Evolutionary conservation across 37 sponge, comb jelly and placozoan species (phyloP).

Genomic region (Crambe crambe): DNA sequence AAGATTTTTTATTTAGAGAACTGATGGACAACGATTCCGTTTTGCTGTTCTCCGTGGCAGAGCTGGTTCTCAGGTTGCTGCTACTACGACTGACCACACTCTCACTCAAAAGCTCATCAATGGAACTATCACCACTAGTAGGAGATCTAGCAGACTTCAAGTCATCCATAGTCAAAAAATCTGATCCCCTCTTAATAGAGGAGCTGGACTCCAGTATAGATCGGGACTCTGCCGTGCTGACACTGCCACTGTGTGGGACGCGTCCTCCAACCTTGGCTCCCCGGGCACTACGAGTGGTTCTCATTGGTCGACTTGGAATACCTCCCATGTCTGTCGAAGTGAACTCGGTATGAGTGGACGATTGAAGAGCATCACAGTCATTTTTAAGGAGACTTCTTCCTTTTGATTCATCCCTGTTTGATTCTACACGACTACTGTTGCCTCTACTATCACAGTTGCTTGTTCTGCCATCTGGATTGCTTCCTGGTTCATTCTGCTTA

Average conservation of each 20-base stretch:
- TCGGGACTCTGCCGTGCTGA: neutral
- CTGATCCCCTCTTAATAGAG: neutral
- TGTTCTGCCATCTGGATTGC: neutral
- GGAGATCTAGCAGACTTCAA: neutral
- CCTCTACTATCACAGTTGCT: neutral
- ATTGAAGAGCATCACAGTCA: neutral
- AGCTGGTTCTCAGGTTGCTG: neutral
- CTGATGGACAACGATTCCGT: neutral
- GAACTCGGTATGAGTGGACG: neutral
- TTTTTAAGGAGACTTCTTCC: too few species aligned
- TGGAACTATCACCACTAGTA: neutral
- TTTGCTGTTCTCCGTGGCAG: neutral
- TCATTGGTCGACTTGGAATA: neutral
- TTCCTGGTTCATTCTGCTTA: neutral
- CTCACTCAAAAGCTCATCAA: neutral
- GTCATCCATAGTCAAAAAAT: neutral
- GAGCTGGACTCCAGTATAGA: neutral
- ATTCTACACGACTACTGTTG: too few species aligned
- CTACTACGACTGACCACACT: neutral
- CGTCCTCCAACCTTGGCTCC: neutral
- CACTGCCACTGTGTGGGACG: neutral
- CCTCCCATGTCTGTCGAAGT: neutral
- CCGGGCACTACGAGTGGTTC: conserved; percentile 5
- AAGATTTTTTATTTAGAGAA: neutral
- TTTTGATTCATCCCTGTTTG: neutral